Evolutionary conservation across 2,797 vertebrate genomes (phyloP).

Genomic region (Sebastes aleutianus): DNA sequence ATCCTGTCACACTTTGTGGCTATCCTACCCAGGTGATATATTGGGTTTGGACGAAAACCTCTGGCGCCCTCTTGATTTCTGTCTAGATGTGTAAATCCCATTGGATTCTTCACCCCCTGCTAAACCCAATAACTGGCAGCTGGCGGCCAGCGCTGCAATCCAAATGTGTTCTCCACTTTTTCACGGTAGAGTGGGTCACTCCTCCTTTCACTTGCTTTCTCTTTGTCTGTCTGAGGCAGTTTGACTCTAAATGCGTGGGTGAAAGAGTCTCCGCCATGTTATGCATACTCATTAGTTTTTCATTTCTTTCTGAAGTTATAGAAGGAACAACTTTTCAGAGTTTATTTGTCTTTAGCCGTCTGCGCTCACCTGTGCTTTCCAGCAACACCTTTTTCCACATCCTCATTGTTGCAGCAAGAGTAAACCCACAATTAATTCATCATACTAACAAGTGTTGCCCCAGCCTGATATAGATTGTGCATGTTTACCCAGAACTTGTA

Average conservation of each 20-base stretch:
- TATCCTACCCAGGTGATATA: constrained; percentile 48
- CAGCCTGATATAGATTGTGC: background rate
- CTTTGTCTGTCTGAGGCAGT: constrained; percentile 8
- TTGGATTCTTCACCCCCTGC: constrained; percentile 55
- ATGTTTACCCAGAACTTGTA: background rate
- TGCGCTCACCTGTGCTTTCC: background rate
- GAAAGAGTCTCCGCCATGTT: background rate
- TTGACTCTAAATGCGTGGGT: background rate
- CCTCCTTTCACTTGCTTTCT: constrained; percentile 4
- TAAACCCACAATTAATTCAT: background rate
- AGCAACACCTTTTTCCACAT: background rate
- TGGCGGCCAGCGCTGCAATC: constrained; percentile 30
- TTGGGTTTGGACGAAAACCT: constrained; percentile 58
- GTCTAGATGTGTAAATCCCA: constrained; percentile 62
- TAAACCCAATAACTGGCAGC: constrained; percentile 64
- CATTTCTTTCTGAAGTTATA: background rate
- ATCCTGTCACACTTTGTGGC: constrained; percentile 39
- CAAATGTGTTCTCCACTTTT: constrained; percentile 46
- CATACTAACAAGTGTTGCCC: background rate
- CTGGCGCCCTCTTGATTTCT: constrained; percentile 54
- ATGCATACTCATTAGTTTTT: background rate
- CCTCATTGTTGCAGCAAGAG: background rate
- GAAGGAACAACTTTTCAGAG: background rate
- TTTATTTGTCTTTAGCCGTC: background rate
- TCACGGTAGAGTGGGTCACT: constrained; percentile 37